Conservation (phyloP, 2,113 vertebrate genomes). For the Cygnus buccinator region DNA sequence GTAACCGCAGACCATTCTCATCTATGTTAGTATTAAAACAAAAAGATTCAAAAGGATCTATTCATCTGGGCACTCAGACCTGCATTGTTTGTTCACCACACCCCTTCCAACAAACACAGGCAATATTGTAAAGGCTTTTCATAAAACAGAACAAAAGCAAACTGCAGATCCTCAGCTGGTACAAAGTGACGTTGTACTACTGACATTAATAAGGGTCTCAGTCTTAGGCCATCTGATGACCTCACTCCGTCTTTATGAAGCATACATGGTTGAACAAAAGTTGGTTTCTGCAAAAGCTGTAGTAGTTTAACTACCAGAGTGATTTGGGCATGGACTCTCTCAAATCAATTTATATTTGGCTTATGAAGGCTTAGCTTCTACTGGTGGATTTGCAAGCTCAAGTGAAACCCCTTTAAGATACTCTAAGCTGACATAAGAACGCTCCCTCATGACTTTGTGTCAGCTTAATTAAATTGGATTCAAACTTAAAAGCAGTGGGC, state of each 20-base stretch:
- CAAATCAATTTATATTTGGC: not conserved
- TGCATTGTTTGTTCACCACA: not conserved
- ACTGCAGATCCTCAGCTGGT: not conserved
- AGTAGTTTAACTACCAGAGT: not conserved
- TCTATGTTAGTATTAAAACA: not conserved
- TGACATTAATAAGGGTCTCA: not conserved
- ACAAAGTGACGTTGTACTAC: not conserved
- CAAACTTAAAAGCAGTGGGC: not conserved
- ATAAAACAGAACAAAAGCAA: not conserved
- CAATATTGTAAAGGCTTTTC: not conserved
- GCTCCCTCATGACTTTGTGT: not conserved
- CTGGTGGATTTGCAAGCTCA: not conserved
- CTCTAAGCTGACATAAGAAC: not conserved
- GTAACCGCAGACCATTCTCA: not conserved
- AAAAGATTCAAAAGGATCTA: not conserved
- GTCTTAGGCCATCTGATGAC: not conserved
- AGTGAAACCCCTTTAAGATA: not conserved
- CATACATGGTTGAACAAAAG: not conserved
- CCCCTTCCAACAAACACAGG: not conserved
- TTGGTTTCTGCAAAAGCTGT: not conserved
- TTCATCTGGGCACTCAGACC: not conserved
- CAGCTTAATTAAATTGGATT: not conserved
- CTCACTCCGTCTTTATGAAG: not conserved
- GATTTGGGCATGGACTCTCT: not conserved
- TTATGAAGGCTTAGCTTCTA: constrained; percentile 15